Base-by-base conservation (phyloP, 2,888 invertebrate species). In the Salticus scenicus region DNA sequence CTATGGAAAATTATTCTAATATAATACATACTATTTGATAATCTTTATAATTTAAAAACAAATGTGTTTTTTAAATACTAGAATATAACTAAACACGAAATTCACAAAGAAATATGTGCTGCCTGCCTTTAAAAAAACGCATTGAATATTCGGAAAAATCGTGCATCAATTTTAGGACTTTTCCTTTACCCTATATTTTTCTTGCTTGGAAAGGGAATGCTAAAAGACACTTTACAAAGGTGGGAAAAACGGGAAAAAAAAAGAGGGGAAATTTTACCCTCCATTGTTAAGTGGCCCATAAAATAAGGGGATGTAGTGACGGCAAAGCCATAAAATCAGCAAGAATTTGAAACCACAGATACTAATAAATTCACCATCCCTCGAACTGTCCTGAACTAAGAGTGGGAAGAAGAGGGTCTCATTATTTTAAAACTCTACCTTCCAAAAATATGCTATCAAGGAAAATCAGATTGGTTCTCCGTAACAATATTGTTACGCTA, bases 281-380 rank as follows among this genome's bases (percentile, higher is more conserved):
- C 27, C 42, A 24, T 57, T 70, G 41, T 41, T 42, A n/a, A 17
- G 42, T 27, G 27, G 70, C 27, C 42, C 70, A 70, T 70, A 70
- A 70, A 70, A 14, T 24, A 37, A 70, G 28, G 28, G 28, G 42
- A 17, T 28, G n/a, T 20, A 28, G 41, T 70, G 70, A 42, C 42
- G 20, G 70, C 41, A 41, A 24, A 37, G 42, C 28, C 42, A 70
- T 41, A 70, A 28, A 70, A 70, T 42, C 70, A 42, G 27, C 70
- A 70, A 70, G 70, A 70, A 70, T 70, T 37, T 41, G 70, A 70
- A 42, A 70, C 42, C 37, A 28, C 70, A 28, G 37, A 70, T 70
- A 70, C 27, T 33, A 70, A 70, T 70, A 70, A 70, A 70, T 70
- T 17, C 42, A 24, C n/a, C 33, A 37, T 30, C 17, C 30, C 17